Base-by-base conservation (phyloP, 2,888 invertebrate genomes). In the Orgyia antiqua region DNA sequence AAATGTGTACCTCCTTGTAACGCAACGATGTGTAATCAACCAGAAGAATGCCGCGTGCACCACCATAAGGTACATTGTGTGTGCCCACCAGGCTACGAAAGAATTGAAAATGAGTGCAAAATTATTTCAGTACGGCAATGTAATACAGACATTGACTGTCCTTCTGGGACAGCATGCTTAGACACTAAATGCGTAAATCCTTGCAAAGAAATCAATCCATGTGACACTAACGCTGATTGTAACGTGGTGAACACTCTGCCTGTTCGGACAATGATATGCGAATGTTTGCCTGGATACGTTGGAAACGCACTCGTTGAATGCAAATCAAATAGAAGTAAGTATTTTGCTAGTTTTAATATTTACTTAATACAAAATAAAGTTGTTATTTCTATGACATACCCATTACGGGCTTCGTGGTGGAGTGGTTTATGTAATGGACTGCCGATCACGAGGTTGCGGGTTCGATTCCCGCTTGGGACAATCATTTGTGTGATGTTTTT, bases 271-370 rank as follows among this genome's bases (percentile, higher is more conserved):
- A 94, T 96, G 93, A 90, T 94, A 40, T 97, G 96, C 62, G 93
- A 94, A 72, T 97, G 97, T 67, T 68, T 92, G 24, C 92, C 93
- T 18, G 96, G 95, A 39, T 95, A 92, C 66, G 91, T 91, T 73
- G 97, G 96, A 68, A 94, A 96, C 67, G 96, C 96, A 10, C 92
- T 94, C 5, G 88, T 93, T 6, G 91, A 92, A 61, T 97, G 96
- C 62, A 70, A 62, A 39, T 69, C 77, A 7, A 92, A 93, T 52
- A 92, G 89, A 87, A 89, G 95, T 92, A 88, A 90, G 89, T 88
- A 36, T 12, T 12, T 32, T 13, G 10, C 13, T 10, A 3, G n/a
- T n/a, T n/a, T n/a, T n/a, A n/a, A n/a, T n/a, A n/a, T n/a, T n/a
- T n/a, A n/a, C n/a, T n/a, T n/a, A n/a, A n/a, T n/a, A n/a, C n/a